Conservation (phyloP, 1,140 invertebrate species). For the Drosophila murphyi region DNA sequence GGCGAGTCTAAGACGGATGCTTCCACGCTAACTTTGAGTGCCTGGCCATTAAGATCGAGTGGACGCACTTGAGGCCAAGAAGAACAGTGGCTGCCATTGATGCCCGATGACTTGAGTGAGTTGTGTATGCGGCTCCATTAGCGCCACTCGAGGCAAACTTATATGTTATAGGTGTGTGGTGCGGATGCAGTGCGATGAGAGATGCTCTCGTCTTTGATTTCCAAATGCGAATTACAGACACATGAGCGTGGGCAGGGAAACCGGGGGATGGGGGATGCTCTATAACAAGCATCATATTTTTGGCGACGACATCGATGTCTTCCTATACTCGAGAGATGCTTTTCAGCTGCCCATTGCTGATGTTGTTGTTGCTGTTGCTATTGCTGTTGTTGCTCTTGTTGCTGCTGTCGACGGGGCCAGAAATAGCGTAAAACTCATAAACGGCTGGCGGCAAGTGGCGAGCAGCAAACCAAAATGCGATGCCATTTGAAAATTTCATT, state of each 20-base stretch:
- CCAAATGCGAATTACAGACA: conserved; percentile 71
- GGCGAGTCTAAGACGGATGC: conserved; percentile 11
- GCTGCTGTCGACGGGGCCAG: conserved; percentile 70
- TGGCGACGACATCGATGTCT: conserved; percentile 64
- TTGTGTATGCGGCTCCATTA: conserved; percentile 54
- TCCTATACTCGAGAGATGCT: conserved; percentile 67
- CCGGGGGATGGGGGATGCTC: conserved; percentile 14
- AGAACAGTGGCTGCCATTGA: conserved; percentile 68
- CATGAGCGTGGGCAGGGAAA: neutral
- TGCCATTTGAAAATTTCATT: conserved; percentile 80
- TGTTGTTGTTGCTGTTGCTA: conserved; percentile 24
- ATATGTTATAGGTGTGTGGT: conserved; percentile 5
- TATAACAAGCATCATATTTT: conserved; percentile 69
- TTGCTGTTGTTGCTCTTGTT: conserved; percentile 35
- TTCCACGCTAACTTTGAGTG: conserved; percentile 13
- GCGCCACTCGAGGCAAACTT: conserved; percentile 46
- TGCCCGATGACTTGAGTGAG: neutral
- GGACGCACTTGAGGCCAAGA: conserved; percentile 5
- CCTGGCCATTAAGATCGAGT: conserved; percentile 37
- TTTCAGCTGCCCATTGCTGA: conserved; percentile 59
- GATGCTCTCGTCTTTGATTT: conserved; percentile 46
- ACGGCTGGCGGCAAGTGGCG: conserved; percentile 47
- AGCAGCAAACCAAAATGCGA: conserved; percentile 57
- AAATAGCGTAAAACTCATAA: conserved; percentile 83
- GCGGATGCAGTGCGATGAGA: conserved; percentile 6